Base-by-base conservation (phyloP, 2,888 invertebrate genomes). In the Ornithoptera priamus region DNA sequence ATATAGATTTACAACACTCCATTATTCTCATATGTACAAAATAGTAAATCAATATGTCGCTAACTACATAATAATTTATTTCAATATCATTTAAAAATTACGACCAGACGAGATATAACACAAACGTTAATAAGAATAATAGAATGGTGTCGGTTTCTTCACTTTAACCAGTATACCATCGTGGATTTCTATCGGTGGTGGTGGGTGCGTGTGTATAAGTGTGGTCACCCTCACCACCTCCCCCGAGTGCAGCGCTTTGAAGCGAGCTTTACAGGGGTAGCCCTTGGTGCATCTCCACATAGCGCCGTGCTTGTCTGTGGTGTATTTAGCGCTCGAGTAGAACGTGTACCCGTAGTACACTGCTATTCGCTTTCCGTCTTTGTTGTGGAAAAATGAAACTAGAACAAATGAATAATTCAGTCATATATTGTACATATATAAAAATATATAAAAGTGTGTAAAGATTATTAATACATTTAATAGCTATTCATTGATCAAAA, bases 231-330 rank as follows among this genome's bases (percentile, higher is more conserved):
- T 75, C 57, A 81, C 63, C 1, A 81, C 69, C 62, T 75, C 67
- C 0, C 81, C 80, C 18, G 76, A 71, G 10, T 62, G 62, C 30
- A 76, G 74, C 24, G 84, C 76, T 66, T 83, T 84, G 68, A 85
- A 82, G 56, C 85, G 76, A 10, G 84, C 82, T 71, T 80, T 83
- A 70, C 86, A 86, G 0, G 79, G 80, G 46, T 82, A 80, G 39
- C 84, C 80, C 20, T 80, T 80, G 18, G 85, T 83, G 63, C 83
- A 86, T 36, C 84, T 72, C 86, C 84, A 87, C 73, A 81, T 78
- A 4, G 73, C 70, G n/a, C 74, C 72, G 1, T 73, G 74, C 5
- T 72, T 73, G 22, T 68, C 69, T 7, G 71, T 69, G 7, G 71
- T 72, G 39, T 73, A 68, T 5, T 69, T 66, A 67, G 73, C 71